Base-by-base conservation (phyloP, 2,888 invertebrate genomes). In the Gymnosoma rotundatum region DNA sequence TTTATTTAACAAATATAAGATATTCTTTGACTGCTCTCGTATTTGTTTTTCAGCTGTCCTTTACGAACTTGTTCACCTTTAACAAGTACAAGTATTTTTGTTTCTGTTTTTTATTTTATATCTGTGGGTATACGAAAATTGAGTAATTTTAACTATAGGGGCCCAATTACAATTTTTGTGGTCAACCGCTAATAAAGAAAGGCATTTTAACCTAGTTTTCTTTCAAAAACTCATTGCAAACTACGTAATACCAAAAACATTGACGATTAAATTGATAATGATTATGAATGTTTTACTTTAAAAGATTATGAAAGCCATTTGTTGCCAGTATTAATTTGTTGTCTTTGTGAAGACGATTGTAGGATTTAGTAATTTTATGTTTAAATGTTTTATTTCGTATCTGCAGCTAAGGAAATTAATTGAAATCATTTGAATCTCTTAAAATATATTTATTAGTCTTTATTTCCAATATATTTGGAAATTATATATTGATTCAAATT, bases 161-260 rank as follows among this genome's bases (percentile, higher is more conserved):
- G 50, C 20, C 61, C 75, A 83, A 83, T 79, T 83, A 74, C 66
- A 73, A 21, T 72, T 78, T 83, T 78, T 83, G 72, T 72, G 75
- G 79, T 76, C 78, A 79, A 79, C 83, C 83, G n/a, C 83, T 67
- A 81, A 73, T 54, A 78, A 83, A 78, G 64, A 78, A 63, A 74
- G 75, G 75, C 66, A 75, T 78, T 83, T 83, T 79, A 79, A 79
- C 78, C 75, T 66, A 79, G 72, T 83, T 83, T 58, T 67, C n/a
- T 16, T 16, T 38, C 32, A 45, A 45, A 45, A 64, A 21, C 20
- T 56, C 16, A 61, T n/a, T 25, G 21, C 32, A 20, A 50, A 42
- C 14, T 38, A 69, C 52, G 45, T 69, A 14, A 25, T 21, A n/a
- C 2, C 0, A 50, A 67, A 14, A 50, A 76, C 75, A 7, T 60